Evolutionary conservation across 2,113 vertebrate species (phyloP).

Genomic region (Seriola aureovittata): DNA sequence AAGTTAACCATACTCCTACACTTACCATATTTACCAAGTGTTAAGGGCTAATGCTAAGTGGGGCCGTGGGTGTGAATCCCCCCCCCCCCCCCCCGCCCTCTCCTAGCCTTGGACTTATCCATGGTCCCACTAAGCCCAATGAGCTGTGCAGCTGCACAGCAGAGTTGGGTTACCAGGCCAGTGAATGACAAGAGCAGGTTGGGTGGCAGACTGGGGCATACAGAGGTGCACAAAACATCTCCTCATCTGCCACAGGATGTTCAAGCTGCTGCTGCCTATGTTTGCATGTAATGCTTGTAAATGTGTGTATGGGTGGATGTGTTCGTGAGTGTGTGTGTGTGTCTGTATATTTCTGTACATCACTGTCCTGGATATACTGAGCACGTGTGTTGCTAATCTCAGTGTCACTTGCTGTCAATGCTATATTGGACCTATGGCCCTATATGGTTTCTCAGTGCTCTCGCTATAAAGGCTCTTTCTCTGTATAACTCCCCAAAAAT

Average conservation of each 20-base stretch:
- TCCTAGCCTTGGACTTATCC: constrained; percentile 69
- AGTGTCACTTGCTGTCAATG: constrained; percentile 59
- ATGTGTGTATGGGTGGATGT: constrained; percentile 22
- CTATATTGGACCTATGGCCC: constrained; percentile 73
- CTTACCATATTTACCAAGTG: constrained; percentile 43
- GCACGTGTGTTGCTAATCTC: constrained; percentile 69
- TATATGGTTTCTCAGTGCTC: constrained; percentile 64
- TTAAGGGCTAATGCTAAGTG: constrained; percentile 59
- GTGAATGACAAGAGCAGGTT: constrained; percentile 88
- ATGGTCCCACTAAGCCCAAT: constrained; percentile 61
- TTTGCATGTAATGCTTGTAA: constrained; percentile 23
- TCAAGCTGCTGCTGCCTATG: constrained; percentile 29
- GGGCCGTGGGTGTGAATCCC: constrained; percentile 58
- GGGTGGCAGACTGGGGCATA: constrained; percentile 56
- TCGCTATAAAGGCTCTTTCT: constrained; percentile 62
- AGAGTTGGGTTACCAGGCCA: constrained; percentile 79
- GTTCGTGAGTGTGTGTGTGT: constrained; percentile 6
- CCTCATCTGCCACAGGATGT: constrained; percentile 44
- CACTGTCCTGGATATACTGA: constrained; percentile 45
- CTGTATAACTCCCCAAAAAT: constrained; percentile 60
- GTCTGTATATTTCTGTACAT: constrained; percentile 52
- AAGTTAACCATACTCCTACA: constrained; percentile 37
- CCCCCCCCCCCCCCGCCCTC: constrained; percentile 30
- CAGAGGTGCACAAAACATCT: constrained; percentile 75
- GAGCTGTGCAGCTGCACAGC: constrained; percentile 80